Base-by-base conservation (phyloP, 2,113 vertebrate genomes). In the Antechinus stuartii region DNA sequence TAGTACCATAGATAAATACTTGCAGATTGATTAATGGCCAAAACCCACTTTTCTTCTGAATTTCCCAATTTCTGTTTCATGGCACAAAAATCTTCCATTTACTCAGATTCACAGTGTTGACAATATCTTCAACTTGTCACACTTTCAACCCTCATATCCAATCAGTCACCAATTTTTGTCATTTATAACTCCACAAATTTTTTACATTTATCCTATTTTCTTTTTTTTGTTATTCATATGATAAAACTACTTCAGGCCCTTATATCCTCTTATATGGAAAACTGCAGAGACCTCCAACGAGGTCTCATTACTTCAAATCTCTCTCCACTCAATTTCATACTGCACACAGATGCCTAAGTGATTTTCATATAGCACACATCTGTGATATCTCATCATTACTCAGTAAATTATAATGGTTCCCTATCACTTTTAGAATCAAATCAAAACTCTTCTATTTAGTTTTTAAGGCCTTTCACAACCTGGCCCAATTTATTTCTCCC, bases 131-230 rank as follows among this genome's bases (percentile, higher is more conserved):
- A 24, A 68, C 11, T n/a, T 24, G 54, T 56, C 11, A 92, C 46
- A 61, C 25, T 26, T 7, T 52, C 14, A 35, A 57, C 19, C 16
- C 19, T n/a, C 89, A 1, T 0, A 27, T 54, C 9, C 54, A 54
- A 89, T 90, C 26, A 27, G 52, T 7, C 46, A 47, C 27, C 22
- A n/a, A 54, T 8, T 26, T 0, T 24, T 47, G 0, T 26, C 30
- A 2, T 19, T 94, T 93, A 24, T 53, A 10, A 25, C 35, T 47
- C 91, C 47, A 94, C 23, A 25, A n/a, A 42, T 22, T 42, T 94
- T 53, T 95, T 46, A 93, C 30, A 56, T 89, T 46, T 61, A 0
- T 94, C 54, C 89, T 11, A 19, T 95, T 61, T 90, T 95, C 35
- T 89, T n/a, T n/a, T 30, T 35, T 4, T 3, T 52, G 12, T 68